Evolutionary conservation across 2,797 vertebrate genomes (phyloP).

Genomic region (Otolemur crassicaudatus): DNA sequence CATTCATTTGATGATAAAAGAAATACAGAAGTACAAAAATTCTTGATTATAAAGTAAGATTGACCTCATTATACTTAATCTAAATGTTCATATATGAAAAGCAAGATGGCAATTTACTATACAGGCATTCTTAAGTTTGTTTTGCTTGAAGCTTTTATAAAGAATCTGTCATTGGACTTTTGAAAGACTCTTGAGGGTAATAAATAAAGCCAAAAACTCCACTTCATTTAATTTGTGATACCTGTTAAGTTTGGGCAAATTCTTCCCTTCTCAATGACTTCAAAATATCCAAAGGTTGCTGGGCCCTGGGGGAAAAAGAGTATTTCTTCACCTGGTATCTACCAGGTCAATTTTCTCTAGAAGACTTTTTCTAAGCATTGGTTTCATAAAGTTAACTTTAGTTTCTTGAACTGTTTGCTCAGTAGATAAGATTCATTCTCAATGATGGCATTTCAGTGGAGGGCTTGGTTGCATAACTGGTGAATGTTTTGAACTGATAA

Average conservation of each 20-base stretch:
- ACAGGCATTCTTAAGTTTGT: neutral
- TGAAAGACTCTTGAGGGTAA: neutral
- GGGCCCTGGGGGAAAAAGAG: neutral
- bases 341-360: neutral
- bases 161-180: neutral
- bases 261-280: neutral
- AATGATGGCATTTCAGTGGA: neutral
- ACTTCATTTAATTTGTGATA: neutral
- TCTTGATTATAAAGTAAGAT: neutral
- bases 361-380: neutral
- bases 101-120: neutral
- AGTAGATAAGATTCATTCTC: neutral
- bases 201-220: neutral
- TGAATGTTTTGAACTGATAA: neutral
- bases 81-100: neutral
- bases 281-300: neutral
- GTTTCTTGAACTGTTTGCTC: neutral
- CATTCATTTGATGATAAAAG: neutral
- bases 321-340: neutral
- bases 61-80: neutral
- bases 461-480: neutral
- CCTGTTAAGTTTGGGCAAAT: neutral
- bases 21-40: neutral
- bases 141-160: neutral
- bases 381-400: neutral